phyloP scores from a whole-genome alignment of 2,113 vertebrate species.

The Gopherus flavomarginatus region DNA sequence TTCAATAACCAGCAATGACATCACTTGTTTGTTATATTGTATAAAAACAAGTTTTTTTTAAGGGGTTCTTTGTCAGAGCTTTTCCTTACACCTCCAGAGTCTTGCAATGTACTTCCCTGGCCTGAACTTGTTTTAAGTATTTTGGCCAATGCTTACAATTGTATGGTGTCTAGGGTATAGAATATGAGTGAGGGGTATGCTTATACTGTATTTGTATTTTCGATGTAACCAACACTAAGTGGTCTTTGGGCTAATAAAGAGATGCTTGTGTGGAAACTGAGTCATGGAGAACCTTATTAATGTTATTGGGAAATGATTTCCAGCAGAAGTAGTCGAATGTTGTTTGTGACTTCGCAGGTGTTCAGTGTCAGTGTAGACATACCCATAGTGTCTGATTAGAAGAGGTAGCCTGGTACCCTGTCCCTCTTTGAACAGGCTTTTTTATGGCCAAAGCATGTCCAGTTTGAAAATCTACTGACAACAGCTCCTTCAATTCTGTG shows the following conservation, averaged over 20 bases:
- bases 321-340: not conserved
- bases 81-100: not conserved
- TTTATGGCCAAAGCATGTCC: not conserved
- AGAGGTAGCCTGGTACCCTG: not conserved
- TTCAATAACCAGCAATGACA: not conserved
- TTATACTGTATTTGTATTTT: not conserved
- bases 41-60: not conserved
- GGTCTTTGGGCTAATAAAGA: not conserved
- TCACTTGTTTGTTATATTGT: not conserved
- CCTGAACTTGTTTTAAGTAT: not conserved
- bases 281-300: not conserved
- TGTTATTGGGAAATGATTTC: not conserved
- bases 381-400: not conserved
- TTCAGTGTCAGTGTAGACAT: not conserved
- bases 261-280: not conserved
- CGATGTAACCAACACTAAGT: not conserved
- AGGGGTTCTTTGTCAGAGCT: not conserved
- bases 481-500: not conserved
- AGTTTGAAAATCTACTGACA: not conserved
- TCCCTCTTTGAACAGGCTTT: not conserved
- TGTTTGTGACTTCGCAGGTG: not conserved
- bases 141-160: not conserved
- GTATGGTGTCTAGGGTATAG: not conserved
- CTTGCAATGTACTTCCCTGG: not conserved
- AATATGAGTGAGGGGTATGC: not conserved